phyloP scores from a whole-genome alignment of 2,888 invertebrate genomes.

The Nasonovia ribisnigri region DNA sequence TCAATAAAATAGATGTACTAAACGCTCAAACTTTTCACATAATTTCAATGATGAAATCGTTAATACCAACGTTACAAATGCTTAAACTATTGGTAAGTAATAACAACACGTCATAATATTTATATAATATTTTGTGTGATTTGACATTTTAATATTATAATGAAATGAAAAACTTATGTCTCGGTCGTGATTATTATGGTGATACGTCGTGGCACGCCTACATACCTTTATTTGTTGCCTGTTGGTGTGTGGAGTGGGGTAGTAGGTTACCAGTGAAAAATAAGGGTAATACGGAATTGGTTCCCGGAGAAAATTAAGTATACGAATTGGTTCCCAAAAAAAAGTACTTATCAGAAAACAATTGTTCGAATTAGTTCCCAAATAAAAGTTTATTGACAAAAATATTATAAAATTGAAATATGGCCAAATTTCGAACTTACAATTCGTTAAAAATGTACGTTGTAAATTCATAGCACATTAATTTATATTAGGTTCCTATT shows the following conservation, averaged over 20 bases:
- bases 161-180: background rate
- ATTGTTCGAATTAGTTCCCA: too few species aligned
- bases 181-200: background rate
- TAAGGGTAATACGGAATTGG: too few species aligned
- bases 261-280: background rate
- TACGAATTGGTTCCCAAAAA: too few species aligned
- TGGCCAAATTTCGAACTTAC: too few species aligned
- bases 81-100: background rate
- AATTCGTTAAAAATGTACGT: too few species aligned
- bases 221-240: too few species aligned
- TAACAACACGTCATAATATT: background rate
- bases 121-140: background rate
- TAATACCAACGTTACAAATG: background rate
- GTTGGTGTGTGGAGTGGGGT: fast-evolving
- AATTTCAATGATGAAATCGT: background rate
- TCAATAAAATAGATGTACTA: background rate
- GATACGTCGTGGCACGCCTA: background rate
- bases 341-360: too few species aligned
- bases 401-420: too few species aligned
- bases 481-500: too few species aligned
- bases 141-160: background rate
- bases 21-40: background rate
- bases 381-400: too few species aligned
- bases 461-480: too few species aligned
- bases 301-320: too few species aligned